Base-by-base conservation (phyloP, 2,888 invertebrate species). In the Antheraea assamensis region DNA sequence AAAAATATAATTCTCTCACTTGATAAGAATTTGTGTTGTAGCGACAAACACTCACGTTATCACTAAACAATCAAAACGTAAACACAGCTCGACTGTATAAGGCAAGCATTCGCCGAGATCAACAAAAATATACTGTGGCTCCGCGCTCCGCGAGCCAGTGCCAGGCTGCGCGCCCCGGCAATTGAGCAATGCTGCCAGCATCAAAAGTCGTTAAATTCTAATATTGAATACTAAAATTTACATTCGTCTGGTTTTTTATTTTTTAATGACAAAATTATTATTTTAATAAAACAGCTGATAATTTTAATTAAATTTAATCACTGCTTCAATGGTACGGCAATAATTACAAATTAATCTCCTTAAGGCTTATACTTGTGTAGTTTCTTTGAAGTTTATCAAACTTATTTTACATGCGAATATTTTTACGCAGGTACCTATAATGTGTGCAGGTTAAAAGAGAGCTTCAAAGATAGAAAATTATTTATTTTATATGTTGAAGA, bases 11-110 rank as follows among this genome's bases (percentile, higher is more conserved):
- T 72, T 75, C 75, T 80, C 85, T 83, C 81, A 87, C 87, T 82
- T 83, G 76, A 81, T 80, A 82, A 78, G 77, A 78, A 78, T 76
- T 79, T 82, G 81, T 82, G 52, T 61, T 71, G 66, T 80, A 81
- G 83, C 83, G 80, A 82, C 81, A 42, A 71, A 61, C 24, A 72
- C 58, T 70, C 74, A 86, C 85, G 85, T 88, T 92, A 91, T 92
- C 93, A 92, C 91, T 85, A 80, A 80, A 80, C 85, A 81, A 86
- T 81, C 87, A 86, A 84, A 78, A 83, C 78, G 85, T 88, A 88
- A 88, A 89, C 88, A 90, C 87, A 73, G 75, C 71, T 74, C 73
- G 71, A 75, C 75, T 74, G 75, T 74, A 77, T 79, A 79, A 80
- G 78, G 76, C 77, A 76, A 82, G 78, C 82, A 81, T 78, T 81